These are phyloP conservation scores for Aricia artaxerxes DNA, from an alignment of 2,888 invertebrate genomes.

Conservation along the genomic window DNA sequence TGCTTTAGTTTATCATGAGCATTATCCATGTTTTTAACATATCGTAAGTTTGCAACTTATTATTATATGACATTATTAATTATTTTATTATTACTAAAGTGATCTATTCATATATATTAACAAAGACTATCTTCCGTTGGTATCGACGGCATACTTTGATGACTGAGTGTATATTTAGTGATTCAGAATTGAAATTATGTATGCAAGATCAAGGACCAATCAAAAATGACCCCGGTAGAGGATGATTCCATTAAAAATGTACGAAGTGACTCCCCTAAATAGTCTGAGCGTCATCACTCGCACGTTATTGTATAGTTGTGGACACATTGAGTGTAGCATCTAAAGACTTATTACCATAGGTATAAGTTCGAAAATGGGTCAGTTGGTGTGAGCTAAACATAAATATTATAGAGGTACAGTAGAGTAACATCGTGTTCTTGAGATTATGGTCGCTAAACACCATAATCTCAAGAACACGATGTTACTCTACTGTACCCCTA, in stretches of 20 bases:
- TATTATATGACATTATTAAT: no score
- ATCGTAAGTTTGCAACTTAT: no score
- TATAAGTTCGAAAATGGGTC: background rate
- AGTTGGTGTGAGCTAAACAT: background rate
- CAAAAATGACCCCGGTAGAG: conserved; percentile 50
- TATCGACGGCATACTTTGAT: background rate
- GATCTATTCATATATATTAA: no score
- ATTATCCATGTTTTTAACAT: background rate
- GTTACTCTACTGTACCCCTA: no score
- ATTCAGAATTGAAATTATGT: background rate
- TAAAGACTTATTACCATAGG: background rate
- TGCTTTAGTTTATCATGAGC: background rate
- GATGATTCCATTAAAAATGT: conserved; percentile 62
- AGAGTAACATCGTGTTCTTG: background rate
- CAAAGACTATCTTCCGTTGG: background rate
- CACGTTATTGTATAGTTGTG: conserved; percentile 35
- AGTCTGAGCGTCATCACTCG: conserved; percentile 65
- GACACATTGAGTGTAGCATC: background rate
- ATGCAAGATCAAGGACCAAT: conserved; percentile 27
- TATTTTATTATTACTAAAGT: no score
- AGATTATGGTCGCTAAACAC: background rate
- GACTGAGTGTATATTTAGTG: background rate
- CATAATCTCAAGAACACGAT: no score
- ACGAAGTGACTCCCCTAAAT: conserved; percentile 65
- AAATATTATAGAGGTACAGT: background rate